Evolutionary conservation across 2,113 vertebrate species (phyloP), one percentile per base, ranked within the genome.

Genomic region (Chlorodrepanis virens): DNA sequence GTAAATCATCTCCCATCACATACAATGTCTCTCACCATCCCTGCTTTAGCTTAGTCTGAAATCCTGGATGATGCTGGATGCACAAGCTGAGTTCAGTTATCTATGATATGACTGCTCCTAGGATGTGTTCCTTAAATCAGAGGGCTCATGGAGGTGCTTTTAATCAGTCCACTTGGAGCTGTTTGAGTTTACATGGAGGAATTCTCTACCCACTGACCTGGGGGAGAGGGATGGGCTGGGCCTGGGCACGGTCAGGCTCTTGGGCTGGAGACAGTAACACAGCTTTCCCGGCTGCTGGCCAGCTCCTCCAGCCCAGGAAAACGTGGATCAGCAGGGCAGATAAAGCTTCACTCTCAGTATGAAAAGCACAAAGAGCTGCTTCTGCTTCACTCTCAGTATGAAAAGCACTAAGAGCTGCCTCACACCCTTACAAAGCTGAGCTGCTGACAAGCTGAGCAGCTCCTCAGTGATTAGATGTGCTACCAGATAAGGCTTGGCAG

Each of bases 1-100:
- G 63, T 95, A 94, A 91, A 93, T 93, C 94, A 90, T 63, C 57
- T 42, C 50, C 72, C 63, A 70, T 94, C 94, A 82, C 50, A 68
- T 33, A 25, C n/a, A 59, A 37, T n/a, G 65, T 77, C 67, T 89
- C 45, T 61, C 72, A 28, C 29, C 23, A 72, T 14, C 33, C 45
- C 50, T 84, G 68, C 42, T 83, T 74, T 40, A 59, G 33, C 61
- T 65, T 31, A 83, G 54, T 42, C 59, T 14, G 5, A 80, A 77
- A 67, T 85, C 57, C 90, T 59, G 54, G 57, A 10, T 76, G 67
- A 24, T 68, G 9, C 8, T 69, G 28, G 28, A 23, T 77, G 33
- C 25, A 57, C 40, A n/a, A 52, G n/a, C 16, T 85, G 53, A 83
- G 29, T n/a, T 72, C 65, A 76, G 25, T 19, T 61, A 68, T 54